Conservation (phyloP, 1,140 invertebrate genomes). For the Phymastichus coffea region DNA sequence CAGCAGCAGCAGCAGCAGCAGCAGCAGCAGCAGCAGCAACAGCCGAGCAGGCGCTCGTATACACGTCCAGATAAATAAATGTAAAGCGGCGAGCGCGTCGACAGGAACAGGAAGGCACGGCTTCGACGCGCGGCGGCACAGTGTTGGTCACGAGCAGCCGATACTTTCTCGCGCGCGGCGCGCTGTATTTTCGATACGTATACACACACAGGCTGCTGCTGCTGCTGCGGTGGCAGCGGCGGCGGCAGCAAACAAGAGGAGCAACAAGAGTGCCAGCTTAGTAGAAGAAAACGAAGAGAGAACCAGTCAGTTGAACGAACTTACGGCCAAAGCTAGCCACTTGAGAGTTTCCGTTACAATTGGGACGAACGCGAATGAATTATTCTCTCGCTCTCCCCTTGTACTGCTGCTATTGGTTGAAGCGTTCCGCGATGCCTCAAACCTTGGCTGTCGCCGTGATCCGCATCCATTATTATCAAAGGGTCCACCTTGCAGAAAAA, state of each 20-base stretch:
- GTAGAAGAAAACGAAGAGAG: not conserved
- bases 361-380: not conserved
- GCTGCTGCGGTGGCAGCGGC: too few relatives aligned
- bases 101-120: constrained; percentile 10
- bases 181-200: constrained; percentile 14
- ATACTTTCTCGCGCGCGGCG: constrained; percentile 24
- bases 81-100: constrained; percentile 19
- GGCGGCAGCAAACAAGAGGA: not conserved
- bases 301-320: not conserved
- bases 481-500: not conserved
- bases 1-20: too few relatives aligned
- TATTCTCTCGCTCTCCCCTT: not conserved
- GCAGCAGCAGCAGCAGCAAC: too few relatives aligned
- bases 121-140: too few relatives aligned
- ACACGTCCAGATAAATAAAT: constrained; percentile 31
- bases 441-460: not conserved
- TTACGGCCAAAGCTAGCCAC: too few relatives aligned
- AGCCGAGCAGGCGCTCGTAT: too few relatives aligned
- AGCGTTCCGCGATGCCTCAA: not conserved
- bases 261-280: too few relatives aligned
- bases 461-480: constrained; percentile 1
- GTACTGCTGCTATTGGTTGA: not conserved
- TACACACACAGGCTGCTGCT: not conserved
- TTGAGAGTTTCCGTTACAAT: constrained; percentile 6
- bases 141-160: constrained; percentile 25